These are phyloP conservation scores for Vulpes ferrilata DNA, from an alignment of 2,113 vertebrate genomes.

Conservation along the genomic window DNA sequence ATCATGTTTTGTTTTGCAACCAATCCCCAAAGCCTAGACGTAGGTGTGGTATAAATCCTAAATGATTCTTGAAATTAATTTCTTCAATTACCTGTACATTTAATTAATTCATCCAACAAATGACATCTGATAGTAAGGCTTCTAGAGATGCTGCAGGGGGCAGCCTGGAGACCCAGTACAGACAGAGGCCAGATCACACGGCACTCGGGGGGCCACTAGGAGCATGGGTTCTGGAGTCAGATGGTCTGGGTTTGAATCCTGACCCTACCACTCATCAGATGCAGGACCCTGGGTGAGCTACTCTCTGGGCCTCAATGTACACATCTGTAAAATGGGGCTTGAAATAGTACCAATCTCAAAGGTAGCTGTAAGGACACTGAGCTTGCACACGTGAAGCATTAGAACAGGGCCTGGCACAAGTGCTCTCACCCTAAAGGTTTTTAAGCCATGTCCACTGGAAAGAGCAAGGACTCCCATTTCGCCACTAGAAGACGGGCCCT, in stretches of 20 bases:
- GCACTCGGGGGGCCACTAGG: background rate
- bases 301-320: background rate
- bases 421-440: background rate
- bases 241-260: background rate
- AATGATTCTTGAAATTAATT: background rate
- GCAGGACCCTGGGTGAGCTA: background rate
- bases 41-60: background rate
- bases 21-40: background rate
- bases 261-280: background rate
- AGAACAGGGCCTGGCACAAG: background rate
- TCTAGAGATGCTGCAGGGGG: rapidly evolving
- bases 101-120: background rate
- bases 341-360: background rate
- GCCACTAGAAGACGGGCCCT: background rate
- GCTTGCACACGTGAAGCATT: background rate
- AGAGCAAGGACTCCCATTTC: background rate
- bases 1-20: background rate
- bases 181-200: background rate
- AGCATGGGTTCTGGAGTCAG: background rate
- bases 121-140: background rate
- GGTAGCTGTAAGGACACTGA: background rate
- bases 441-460: background rate
- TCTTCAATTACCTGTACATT: background rate
- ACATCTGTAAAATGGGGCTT: background rate
- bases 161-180: background rate